phyloP scores from a whole-genome alignment of 2,797 vertebrate genomes.

The Trematomus bernacchii region DNA sequence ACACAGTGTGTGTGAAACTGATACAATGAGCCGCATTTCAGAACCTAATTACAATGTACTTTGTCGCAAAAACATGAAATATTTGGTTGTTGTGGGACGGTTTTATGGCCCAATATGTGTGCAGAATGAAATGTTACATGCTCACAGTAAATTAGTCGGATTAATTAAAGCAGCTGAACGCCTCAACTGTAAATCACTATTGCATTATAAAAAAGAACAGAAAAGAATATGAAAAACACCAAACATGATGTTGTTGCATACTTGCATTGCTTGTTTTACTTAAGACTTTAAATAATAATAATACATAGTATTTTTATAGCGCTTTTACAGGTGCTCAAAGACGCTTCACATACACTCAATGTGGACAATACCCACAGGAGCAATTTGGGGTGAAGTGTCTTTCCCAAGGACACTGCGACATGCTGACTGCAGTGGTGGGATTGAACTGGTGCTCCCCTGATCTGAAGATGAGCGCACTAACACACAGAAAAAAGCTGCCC shows the following conservation, averaged over 20 bases:
- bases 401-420: too few species aligned
- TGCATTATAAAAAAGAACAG: neutral
- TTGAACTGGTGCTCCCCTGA: too few species aligned
- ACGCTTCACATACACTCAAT: too few species aligned
- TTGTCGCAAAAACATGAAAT: neutral
- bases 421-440: too few species aligned
- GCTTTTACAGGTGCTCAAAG: too few species aligned
- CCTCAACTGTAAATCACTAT: neutral
- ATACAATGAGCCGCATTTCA: conserved; percentile 1
- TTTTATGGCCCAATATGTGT: neutral
- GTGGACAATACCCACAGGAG: too few species aligned
- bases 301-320: too few species aligned
- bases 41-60: neutral
- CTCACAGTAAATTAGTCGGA: neutral
- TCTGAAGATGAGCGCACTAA: too few species aligned
- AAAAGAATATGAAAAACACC: neutral
- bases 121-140: neutral
- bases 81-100: neutral
- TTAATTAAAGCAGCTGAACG: neutral
- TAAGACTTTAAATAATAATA: neutral
- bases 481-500: too few species aligned
- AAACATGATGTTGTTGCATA: neutral
- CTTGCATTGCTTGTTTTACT: neutral
- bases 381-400: too few species aligned
- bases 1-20: conserved; percentile 14